A percentile compares a stretch with the other conserved stretches of the same genome.
phyloP scores from a whole-genome alignment of 2,888 invertebrate species.

The Syrista parreyssii region DNA sequence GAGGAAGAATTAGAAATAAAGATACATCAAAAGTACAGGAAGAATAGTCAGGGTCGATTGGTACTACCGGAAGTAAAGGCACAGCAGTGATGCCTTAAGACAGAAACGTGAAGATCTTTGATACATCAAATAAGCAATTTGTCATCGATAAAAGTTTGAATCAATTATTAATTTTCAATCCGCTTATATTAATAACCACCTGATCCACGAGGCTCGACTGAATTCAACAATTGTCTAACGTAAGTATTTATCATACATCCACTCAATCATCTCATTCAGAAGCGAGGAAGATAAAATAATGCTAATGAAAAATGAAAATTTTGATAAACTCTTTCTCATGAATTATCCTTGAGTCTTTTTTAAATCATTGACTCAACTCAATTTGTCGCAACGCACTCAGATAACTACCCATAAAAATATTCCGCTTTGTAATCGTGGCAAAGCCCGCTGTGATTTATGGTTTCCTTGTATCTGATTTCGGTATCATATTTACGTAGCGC shows the following conservation, averaged over 20 bases:
- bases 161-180: not conserved
- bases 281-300: not conserved
- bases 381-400: constrained; percentile 2
- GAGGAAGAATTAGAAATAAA: not conserved
- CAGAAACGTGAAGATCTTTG: not conserved
- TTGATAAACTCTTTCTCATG: not conserved
- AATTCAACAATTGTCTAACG: not conserved
- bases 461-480: constrained; percentile 55
- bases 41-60: not conserved
- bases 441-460: constrained; percentile 41
- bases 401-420: constrained; percentile 48
- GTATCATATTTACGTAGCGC: constrained; percentile 41
- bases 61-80: not conserved
- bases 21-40: not conserved
- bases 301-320: not conserved
- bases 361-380: not conserved
- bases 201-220: not conserved
- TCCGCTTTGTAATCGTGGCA: constrained; percentile 32
- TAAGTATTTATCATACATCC: not conserved
- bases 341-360: not conserved
- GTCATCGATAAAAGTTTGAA: not conserved
- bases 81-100: not conserved
- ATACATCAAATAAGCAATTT: not conserved
- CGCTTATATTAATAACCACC: not conserved
- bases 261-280: no score